Evolutionary conservation across 37 sponge, comb jelly and placozoan species (phyloP).

Genomic region (Oscarella lobularis): DNA sequence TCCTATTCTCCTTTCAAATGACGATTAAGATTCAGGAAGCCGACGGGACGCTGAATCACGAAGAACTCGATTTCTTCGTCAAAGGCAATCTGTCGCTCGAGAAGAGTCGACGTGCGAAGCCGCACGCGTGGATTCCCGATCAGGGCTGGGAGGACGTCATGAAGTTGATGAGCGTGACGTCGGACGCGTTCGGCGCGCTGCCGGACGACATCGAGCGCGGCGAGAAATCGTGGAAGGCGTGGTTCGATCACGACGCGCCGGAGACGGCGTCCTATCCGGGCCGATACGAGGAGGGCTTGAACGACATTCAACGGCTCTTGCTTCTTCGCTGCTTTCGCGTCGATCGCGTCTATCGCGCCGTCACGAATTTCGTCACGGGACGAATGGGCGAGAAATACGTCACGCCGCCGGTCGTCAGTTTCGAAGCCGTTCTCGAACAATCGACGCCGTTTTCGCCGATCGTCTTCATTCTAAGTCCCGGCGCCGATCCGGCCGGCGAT

Average conservation of each 20-base stretch:
- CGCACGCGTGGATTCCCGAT: constrained; percentile 93
- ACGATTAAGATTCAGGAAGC: constrained; percentile 95
- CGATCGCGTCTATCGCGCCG: constrained; percentile 90
- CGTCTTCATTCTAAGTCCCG: constrained; percentile 98
- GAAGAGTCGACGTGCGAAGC: constrained; percentile 74
- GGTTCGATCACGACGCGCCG: constrained; percentile 93
- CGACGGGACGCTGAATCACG: constrained; percentile 45
- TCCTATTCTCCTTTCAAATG: constrained; percentile 98
- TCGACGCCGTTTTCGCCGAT: constrained; percentile 86
- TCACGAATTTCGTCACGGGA: constrained; percentile 85
- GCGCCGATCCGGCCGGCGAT: constrained; percentile 96
- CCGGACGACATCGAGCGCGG: constrained; percentile 81
- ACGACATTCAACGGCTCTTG: constrained; percentile 75
- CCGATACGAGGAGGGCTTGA: constrained; percentile 44
- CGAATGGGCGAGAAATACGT: constrained; percentile 97
- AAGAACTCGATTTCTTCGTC: constrained; percentile 96
- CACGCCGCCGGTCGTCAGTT: constrained; percentile 93
- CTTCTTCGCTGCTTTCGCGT: constrained; percentile 93
- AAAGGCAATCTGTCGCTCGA: constrained; percentile 96
- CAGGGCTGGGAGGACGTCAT: constrained; percentile 98
- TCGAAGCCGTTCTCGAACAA: constrained; percentile 86
- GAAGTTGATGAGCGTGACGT: constrained; percentile 45
- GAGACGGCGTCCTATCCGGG: constrained; percentile 77
- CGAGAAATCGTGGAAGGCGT: constrained; percentile 77
- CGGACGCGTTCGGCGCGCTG: constrained; percentile 69